Conservation (phyloP, 1,140 invertebrate genomes). For the Bilobella aurantiaca region DNA sequence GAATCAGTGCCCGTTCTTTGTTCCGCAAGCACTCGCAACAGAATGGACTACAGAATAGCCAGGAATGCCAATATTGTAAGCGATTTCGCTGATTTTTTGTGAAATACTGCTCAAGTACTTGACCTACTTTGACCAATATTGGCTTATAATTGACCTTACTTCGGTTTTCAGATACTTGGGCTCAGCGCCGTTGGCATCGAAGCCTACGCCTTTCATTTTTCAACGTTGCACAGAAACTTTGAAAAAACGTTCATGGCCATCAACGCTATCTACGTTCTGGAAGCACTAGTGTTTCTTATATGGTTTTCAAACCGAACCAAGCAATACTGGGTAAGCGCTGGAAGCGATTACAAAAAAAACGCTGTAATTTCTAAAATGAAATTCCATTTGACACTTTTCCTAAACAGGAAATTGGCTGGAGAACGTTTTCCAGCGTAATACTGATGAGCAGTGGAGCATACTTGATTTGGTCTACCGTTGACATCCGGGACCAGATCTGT, state of each 20-base stretch:
- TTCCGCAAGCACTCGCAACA: background rate
- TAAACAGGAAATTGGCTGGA: background rate
- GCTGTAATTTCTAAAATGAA: background rate
- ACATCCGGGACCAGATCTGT: background rate
- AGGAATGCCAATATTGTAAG: background rate
- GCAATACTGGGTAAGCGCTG: background rate
- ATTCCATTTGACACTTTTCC: background rate
- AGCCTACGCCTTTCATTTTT: background rate
- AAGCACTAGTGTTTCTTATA: background rate
- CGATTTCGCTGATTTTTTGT: background rate
- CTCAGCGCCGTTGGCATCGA: background rate
- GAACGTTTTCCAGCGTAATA: background rate
- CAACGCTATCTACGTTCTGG: background rate
- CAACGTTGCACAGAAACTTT: background rate
- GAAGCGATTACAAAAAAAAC: too few relatives aligned
- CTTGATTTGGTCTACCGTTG: background rate
- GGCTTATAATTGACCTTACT: too few relatives aligned
- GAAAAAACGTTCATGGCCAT: background rate
- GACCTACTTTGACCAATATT: background rate
- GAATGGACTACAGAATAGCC: background rate
- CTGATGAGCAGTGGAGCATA: background rate
- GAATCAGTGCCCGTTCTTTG: too few relatives aligned
- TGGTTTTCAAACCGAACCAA: background rate
- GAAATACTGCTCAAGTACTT: background rate
- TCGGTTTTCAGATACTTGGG: conserved; percentile 1